A percentile compares a stretch with the other conserved stretches of the same genome.
These are phyloP conservation scores for Dicrostonyx torquatus DNA, from an alignment of 2,797 vertebrate genomes.

Conservation along the genomic window DNA sequence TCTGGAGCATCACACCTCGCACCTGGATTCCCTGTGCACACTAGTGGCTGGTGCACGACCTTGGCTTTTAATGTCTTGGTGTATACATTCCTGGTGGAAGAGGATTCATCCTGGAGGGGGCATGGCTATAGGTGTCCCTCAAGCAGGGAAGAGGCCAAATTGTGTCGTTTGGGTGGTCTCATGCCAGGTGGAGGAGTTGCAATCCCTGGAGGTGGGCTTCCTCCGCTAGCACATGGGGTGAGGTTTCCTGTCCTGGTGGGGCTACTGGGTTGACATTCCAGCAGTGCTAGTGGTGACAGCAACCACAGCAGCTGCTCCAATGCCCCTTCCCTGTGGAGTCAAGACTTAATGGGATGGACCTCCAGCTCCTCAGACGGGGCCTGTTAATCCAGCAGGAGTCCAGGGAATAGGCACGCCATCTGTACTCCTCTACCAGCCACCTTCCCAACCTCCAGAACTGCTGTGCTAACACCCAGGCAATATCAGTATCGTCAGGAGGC, in stretches of 20 bases:
- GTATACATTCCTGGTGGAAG: conserved; percentile 97
- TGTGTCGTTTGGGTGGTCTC: conserved; percentile 96
- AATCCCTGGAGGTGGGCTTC: conserved; percentile 97
- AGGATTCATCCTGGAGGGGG: conserved; percentile 96
- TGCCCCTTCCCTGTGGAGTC: conserved; percentile 95
- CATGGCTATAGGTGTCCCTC: conserved; percentile 97
- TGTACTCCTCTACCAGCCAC: conserved; percentile 94
- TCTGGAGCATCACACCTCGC: background rate
- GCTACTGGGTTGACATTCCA: conserved; percentile 95
- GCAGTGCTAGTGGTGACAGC: conserved; percentile 95
- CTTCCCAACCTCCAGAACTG: conserved; percentile 95
- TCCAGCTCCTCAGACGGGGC: conserved; percentile 95
- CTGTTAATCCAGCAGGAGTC: conserved; percentile 95
- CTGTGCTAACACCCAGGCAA: conserved; percentile 95
- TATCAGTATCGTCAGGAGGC: conserved; percentile 97
- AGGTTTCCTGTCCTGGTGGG: conserved; percentile 93
- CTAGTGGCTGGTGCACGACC: background rate
- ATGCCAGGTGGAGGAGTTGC: conserved; percentile 98
- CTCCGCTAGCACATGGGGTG: conserved; percentile 94
- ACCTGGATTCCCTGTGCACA: background rate
- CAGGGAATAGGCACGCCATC: conserved; percentile 96
- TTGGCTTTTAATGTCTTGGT: conserved; percentile 85
- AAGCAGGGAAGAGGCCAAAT: conserved; percentile 96
- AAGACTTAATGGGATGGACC: conserved; percentile 97
- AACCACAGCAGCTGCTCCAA: conserved; percentile 93